phyloP scores from a whole-genome alignment of 37 sponge, comb jelly and placozoan genomes.

The Geodia barretti region DNA sequence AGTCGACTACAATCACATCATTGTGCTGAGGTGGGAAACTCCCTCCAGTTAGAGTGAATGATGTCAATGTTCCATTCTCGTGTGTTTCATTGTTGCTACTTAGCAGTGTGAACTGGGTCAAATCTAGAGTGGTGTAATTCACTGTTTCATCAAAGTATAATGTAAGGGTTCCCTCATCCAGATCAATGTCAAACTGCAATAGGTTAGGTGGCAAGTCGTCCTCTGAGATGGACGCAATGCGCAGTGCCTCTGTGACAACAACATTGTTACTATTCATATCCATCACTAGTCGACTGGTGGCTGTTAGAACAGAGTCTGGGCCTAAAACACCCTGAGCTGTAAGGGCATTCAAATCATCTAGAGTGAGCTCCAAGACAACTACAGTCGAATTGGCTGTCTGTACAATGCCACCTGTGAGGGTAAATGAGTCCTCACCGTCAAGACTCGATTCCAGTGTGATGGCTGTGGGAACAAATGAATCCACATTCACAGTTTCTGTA shows the following conservation, averaged over 20 bases:
- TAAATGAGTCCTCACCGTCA: constrained; percentile 23
- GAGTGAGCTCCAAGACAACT: constrained; percentile 45
- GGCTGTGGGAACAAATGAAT: constrained; percentile 60
- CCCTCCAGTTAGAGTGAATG: constrained; percentile 69
- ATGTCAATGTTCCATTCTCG: constrained; percentile 1
- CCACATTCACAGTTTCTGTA: constrained; percentile 75
- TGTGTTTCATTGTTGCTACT: not conserved
- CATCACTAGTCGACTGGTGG: constrained; percentile 39
- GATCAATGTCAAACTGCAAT: constrained; percentile 49
- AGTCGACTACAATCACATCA: constrained; percentile 41
- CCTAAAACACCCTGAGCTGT: constrained; percentile 44
- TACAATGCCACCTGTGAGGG: constrained; percentile 71
- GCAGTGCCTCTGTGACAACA: constrained; percentile 11
- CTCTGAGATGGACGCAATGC: constrained; percentile 20
- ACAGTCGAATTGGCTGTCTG: constrained; percentile 51
- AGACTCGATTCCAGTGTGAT: constrained; percentile 51
- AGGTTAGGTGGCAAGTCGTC: constrained; percentile 66
- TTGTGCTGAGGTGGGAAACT: constrained; percentile 34
- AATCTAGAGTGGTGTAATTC: constrained; percentile 43
- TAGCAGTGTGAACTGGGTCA: constrained; percentile 57
- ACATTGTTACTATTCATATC: constrained; percentile 77
- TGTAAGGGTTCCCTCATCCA: constrained; percentile 53
- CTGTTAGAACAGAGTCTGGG: constrained; percentile 40
- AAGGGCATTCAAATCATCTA: constrained; percentile 68
- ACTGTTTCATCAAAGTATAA: constrained; percentile 87